Conservation (phyloP, 2,113 vertebrate genomes). For the Seriola rivoliana region DNA sequence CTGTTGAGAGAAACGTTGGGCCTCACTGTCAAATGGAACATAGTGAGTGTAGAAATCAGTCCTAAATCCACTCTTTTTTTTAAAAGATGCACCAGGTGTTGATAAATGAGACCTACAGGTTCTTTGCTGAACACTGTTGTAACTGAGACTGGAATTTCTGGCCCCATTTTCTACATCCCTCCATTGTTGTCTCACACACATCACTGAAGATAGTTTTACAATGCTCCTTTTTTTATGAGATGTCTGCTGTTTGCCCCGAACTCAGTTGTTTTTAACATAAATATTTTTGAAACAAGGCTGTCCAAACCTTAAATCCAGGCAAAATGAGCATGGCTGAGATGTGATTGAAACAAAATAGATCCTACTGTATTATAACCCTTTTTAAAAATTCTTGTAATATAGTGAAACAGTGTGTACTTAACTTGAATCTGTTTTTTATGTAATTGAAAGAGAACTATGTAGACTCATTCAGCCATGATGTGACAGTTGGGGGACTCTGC, state of each 20-base stretch:
- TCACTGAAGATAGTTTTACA: neutral
- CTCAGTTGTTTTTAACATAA: neutral
- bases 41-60: neutral
- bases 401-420: too few relatives aligned
- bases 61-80: neutral
- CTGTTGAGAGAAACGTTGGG: conserved; percentile 51
- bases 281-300: neutral
- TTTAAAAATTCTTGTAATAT: too few relatives aligned
- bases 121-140: neutral
- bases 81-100: neutral
- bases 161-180: neutral
- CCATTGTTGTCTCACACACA: neutral
- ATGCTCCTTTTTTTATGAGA: neutral
- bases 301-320: neutral
- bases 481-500: neutral
- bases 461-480: neutral
- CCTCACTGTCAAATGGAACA: conserved; percentile 26
- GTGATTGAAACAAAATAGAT: neutral
- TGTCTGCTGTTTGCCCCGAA: neutral
- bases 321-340: neutral
- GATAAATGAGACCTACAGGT: neutral
- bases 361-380: too few relatives aligned
- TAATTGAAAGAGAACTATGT: neutral
- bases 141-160: too few relatives aligned
- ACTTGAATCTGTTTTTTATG: neutral